Conservation (phyloP, 2,113 vertebrate genomes). For the Lipophrys pholis region DNA sequence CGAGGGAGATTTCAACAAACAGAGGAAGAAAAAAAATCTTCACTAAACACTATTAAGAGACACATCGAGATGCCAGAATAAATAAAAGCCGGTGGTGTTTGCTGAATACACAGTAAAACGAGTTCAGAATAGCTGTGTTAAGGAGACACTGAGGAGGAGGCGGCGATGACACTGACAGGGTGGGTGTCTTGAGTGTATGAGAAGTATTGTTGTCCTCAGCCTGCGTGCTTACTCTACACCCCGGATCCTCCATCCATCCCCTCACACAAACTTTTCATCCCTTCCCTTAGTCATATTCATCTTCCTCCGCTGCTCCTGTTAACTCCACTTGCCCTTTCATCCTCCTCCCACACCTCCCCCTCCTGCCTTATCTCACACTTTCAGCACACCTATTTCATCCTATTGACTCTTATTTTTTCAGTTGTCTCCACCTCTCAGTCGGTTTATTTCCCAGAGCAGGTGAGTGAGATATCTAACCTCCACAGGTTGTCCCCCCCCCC, state of each 20-base stretch:
- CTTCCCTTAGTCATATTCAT: slow-evolving; percentile 62
- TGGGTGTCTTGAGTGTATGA: slow-evolving; percentile 32
- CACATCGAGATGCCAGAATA: neutral
- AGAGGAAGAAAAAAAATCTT: neutral
- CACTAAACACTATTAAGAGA: slow-evolving; percentile 24
- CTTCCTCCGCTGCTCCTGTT: slow-evolving; percentile 43
- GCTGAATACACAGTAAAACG: slow-evolving; percentile 1
- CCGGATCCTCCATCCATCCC: slow-evolving; percentile 13
- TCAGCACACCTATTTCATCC: slow-evolving; percentile 52
- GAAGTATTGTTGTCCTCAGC: slow-evolving; percentile 27
- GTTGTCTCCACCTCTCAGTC: slow-evolving; percentile 26
- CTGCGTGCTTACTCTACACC: slow-evolving; percentile 24
- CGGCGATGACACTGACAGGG: slow-evolving; percentile 44
- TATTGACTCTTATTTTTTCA: slow-evolving; percentile 22
- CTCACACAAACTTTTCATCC: slow-evolving; percentile 47
- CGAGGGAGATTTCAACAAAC: slow-evolving; percentile 11
- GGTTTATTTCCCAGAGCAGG: slow-evolving; percentile 56
- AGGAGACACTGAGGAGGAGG: slow-evolving; percentile 14
- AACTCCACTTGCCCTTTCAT: slow-evolving; percentile 27
- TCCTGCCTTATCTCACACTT: slow-evolving; percentile 23
- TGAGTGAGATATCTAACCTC: slow-evolving; percentile 62
- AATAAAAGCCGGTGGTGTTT: slow-evolving; percentile 10
- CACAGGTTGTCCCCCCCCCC: slow-evolving; percentile 41
- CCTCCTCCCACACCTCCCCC: slow-evolving; percentile 23
- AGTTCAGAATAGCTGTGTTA: neutral